Percentiles rank a stretch among this genome's conserved stretches.
Evolutionary conservation across 1,140 invertebrate genomes (phyloP).

Genomic region (Ostrea edulis): DNA sequence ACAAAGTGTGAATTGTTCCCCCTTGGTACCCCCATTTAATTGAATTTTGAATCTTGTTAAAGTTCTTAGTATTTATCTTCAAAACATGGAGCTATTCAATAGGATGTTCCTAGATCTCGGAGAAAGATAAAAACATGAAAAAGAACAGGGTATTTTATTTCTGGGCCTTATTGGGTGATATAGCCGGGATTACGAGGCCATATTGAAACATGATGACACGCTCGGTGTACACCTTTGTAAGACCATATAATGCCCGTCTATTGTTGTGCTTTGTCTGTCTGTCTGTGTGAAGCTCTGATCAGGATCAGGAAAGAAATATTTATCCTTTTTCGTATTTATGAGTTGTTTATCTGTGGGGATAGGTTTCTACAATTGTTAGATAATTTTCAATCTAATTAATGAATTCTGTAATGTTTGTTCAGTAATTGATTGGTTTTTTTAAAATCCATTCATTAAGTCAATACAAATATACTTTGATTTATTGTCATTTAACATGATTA

Average conservation of each 20-base stretch:
- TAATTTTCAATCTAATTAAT: too few relatives aligned
- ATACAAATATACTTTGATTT: too few relatives aligned
- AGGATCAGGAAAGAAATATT: not conserved
- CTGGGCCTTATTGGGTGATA: not conserved
- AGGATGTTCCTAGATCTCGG: slow-evolving; percentile 19
- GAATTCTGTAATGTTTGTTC: too few relatives aligned
- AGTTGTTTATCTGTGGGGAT: too few relatives aligned
- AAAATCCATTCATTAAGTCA: too few relatives aligned
- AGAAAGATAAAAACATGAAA: slow-evolving; percentile 25
- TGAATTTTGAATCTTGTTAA: slow-evolving; percentile 20
- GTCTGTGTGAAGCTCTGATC: not conserved
- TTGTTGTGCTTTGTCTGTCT: slow-evolving; percentile 28
- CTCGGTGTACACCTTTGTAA: not conserved
- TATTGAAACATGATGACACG: not conserved
- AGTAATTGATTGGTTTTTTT: too few relatives aligned
- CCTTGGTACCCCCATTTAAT: not conserved
- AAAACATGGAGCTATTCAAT: not conserved
- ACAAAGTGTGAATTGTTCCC: not conserved
- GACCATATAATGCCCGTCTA: not conserved
- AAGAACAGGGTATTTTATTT: slow-evolving; percentile 6
- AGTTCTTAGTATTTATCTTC: slow-evolving; percentile 24
- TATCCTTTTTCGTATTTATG: too few relatives aligned
- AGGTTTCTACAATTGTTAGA: too few relatives aligned
- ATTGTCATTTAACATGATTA: too few relatives aligned
- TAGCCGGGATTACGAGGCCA: not conserved